A percentile compares a stretch with the other conserved stretches of the same genome.
These are phyloP conservation scores for Hydraecia micacea DNA, from an alignment of 2,888 invertebrate genomes.

Conservation along the genomic window DNA sequence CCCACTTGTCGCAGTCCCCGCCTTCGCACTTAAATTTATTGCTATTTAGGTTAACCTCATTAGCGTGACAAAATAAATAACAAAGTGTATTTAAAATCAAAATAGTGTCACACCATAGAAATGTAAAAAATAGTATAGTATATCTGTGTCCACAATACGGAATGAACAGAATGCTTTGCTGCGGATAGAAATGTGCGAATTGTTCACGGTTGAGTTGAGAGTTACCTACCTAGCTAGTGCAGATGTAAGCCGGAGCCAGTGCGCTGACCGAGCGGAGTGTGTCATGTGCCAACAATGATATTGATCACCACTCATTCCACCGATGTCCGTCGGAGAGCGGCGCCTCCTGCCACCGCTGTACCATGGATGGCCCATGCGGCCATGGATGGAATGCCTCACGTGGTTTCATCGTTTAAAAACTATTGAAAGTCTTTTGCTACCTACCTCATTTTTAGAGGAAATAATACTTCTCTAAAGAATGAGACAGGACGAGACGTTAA, in stretches of 20 bases:
- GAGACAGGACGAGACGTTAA: too few relatives aligned
- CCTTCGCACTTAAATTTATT: conserved; percentile 13
- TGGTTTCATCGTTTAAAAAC: too few relatives aligned
- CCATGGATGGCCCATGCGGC: not conserved
- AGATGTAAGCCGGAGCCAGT: not conserved
- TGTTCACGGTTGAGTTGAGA: not conserved
- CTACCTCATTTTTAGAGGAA: too few relatives aligned
- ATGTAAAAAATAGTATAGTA: too few relatives aligned
- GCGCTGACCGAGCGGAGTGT: not conserved
- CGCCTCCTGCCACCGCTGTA: not conserved
- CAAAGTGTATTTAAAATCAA: not conserved
- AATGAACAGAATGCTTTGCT: not conserved
- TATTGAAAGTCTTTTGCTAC: too few relatives aligned
- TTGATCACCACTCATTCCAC: not conserved
- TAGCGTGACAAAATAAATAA: conserved; percentile 7
- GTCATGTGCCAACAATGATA: conserved; percentile 21
- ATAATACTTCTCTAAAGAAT: too few relatives aligned
- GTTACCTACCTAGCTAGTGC: not conserved
- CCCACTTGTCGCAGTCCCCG: not conserved
- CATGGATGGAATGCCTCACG: not conserved
- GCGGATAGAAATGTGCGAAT: not conserved
- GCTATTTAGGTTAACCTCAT: conserved; percentile 27
- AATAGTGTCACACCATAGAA: conserved; percentile 13
- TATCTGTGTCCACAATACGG: too few relatives aligned
- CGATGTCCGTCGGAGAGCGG: too few relatives aligned